Evolutionary conservation across 2,888 invertebrate species (phyloP).

Genomic region (Molorchus minor): DNA sequence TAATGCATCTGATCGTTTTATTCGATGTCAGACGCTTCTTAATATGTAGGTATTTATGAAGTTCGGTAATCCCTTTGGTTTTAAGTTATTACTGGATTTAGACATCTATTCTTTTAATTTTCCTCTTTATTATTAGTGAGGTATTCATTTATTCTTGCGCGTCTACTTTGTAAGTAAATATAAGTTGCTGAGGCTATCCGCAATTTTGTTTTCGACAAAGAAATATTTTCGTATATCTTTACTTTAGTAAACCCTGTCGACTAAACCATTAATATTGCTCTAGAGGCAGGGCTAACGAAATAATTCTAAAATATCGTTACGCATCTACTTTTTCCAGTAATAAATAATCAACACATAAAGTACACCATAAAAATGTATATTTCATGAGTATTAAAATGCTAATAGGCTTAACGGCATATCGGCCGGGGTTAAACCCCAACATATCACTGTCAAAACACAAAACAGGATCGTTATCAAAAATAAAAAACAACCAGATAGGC

Average conservation of each 20-base stretch:
- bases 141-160: no score
- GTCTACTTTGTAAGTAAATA: no score
- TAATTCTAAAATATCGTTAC: constrained; percentile 6
- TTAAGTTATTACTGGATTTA: no score
- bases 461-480: constrained; percentile 30
- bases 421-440: constrained; percentile 26
- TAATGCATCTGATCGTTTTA: not conserved
- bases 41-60: not conserved
- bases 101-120: no score
- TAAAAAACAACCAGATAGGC: constrained; percentile 17
- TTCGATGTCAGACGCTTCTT: not conserved
- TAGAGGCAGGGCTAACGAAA: not conserved
- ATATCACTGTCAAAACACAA: constrained; percentile 35
- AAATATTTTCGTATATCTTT: no score
- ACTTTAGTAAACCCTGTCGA: not conserved
- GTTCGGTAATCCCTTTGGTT: no score
- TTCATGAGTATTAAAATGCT: constrained; percentile 28
- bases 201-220: no score
- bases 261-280: not conserved
- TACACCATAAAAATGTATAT: constrained; percentile 25
- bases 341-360: constrained; percentile 16
- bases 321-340: constrained; percentile 1
- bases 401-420: constrained; percentile 30
- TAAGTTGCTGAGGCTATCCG: no score
- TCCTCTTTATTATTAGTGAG: no score